Percentiles rank a stretch among this genome's conserved stretches.
phyloP scores from a whole-genome alignment of 2,888 invertebrate genomes.

The Auanema freiburgensis region DNA sequence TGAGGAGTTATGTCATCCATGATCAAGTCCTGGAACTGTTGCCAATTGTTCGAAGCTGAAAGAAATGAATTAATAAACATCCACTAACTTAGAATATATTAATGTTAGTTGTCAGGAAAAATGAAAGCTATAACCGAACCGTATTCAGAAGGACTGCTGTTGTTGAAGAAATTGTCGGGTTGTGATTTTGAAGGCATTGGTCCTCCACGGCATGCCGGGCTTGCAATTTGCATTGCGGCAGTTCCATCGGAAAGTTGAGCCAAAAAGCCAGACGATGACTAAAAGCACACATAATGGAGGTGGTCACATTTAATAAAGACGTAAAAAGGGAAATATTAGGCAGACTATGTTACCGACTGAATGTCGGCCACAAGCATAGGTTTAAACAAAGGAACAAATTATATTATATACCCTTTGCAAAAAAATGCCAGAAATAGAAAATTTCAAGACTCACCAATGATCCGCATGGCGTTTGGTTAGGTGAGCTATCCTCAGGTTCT shows the following conservation, averaged over 20 bases:
- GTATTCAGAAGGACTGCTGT: conserved; percentile 47
- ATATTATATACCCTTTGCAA: neutral
- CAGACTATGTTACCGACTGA: neutral
- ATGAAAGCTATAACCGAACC: conserved; percentile 22
- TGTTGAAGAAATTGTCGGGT: conserved; percentile 44
- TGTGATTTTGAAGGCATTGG: conserved; percentile 16
- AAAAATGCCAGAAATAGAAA: neutral
- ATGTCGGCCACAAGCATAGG: conserved; percentile 6
- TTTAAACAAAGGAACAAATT: neutral
- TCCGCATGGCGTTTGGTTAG: conserved; percentile 60
- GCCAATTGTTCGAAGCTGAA: conserved; percentile 17
- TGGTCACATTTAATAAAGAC: conserved; percentile 8
- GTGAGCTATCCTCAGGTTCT: conserved; percentile 57
- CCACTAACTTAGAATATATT: neutral
- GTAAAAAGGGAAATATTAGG: neutral
- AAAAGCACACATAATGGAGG: conserved; percentile 14
- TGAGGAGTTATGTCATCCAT: conserved; percentile 52
- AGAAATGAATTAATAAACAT: neutral
- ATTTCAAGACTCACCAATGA: conserved; percentile 37
- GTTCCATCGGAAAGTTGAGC: conserved; percentile 60
- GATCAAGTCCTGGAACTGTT: conserved; percentile 51
- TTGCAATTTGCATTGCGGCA: conserved; percentile 60
- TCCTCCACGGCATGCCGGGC: conserved; percentile 28
- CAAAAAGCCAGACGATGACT: conserved; percentile 53
- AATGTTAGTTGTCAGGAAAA: neutral